Base-by-base conservation (phyloP, 1,140 invertebrate species). In the Platorchestia sp. region DNA sequence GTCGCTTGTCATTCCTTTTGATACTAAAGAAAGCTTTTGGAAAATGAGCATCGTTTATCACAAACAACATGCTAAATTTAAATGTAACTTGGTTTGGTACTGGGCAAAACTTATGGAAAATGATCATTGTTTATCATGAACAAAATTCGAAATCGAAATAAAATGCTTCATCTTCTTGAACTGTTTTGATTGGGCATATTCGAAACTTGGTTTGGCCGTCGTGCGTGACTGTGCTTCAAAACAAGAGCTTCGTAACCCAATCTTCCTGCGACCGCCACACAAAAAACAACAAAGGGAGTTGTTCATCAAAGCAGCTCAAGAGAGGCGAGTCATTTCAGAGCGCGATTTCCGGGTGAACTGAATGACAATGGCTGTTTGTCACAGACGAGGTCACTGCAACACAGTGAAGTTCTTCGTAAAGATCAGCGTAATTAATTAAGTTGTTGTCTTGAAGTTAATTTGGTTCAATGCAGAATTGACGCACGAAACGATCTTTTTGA, bases 171-270 rank as follows among this genome's bases (percentile, higher is more conserved):
- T 16, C 5, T 47, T 10, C 44, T 7, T 45, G 44, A 47, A 41
- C 91, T 93, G 45, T 93, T 93, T 93, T 47, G 45, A 47, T n/a
- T 40, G 6, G 19, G 47, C 40, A 40, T 40, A 89, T 89, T 47
- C 44, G 45, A n/a, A 10, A 44, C 44, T 47, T 47, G 0, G 19
- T 3, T 93, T 40, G 91, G 14, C 45, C 40, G 10, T 45, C 91
- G 45, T 10, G 44, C 91, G 91, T 93, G 91, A 93, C 91, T 93
- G 43, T 27, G 91, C 40, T 45, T 7, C 91, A 44, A 93, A 93
- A 47, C 91, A 93, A 93, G 43, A 89, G 43, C 87, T 89, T 44
- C 14, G 36, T 42, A 89, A 42, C 43, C 41, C 59, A 36, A 75
- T 3, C 59, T 75, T 42, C 27, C 87, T 89, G 3, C 87, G 36